Evolutionary conservation across 2,113 vertebrate species (phyloP).

Genomic region (Sorex fumeus): DNA sequence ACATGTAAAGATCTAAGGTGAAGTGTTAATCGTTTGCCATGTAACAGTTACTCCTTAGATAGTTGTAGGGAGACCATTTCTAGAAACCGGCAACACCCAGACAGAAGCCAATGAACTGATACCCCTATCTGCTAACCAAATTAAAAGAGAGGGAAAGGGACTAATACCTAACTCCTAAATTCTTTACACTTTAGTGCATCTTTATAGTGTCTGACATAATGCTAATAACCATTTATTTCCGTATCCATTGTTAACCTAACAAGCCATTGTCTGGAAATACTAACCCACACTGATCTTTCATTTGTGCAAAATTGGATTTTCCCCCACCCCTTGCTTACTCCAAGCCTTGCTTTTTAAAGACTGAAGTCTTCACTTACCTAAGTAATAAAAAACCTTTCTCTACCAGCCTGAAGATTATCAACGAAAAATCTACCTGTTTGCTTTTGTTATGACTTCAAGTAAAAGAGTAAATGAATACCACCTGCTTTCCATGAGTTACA

Average conservation of each 20-base stretch:
- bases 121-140: conserved; percentile 43
- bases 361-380: conserved; percentile 63
- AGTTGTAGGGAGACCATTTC: conserved; percentile 39
- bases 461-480: conserved; percentile 66
- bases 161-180: not conserved
- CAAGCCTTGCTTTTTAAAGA: conserved; percentile 8
- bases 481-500: conserved; percentile 49
- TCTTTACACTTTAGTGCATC: not conserved
- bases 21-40: not conserved
- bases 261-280: conserved; percentile 7
- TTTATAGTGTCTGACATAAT: not conserved
- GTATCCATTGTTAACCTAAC: not conserved
- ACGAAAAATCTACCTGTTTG: conserved; percentile 66
- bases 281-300: not conserved
- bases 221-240: not conserved
- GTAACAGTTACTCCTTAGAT: conserved; percentile 23
- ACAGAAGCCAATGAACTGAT: conserved; percentile 29
- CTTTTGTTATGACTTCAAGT: conserved; percentile 45
- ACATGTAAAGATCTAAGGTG: conserved; percentile 40
- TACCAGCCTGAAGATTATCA: conserved; percentile 60
- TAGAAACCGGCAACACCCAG: conserved; percentile 29
- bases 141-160: not conserved
- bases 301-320: not conserved
- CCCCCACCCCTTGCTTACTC: not conserved
- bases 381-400: conserved; percentile 64